These are phyloP conservation scores for Scolanthus callimorphus DNA, from an alignment of 92 coral and sea anemone genomes.

Conservation along the genomic window DNA sequence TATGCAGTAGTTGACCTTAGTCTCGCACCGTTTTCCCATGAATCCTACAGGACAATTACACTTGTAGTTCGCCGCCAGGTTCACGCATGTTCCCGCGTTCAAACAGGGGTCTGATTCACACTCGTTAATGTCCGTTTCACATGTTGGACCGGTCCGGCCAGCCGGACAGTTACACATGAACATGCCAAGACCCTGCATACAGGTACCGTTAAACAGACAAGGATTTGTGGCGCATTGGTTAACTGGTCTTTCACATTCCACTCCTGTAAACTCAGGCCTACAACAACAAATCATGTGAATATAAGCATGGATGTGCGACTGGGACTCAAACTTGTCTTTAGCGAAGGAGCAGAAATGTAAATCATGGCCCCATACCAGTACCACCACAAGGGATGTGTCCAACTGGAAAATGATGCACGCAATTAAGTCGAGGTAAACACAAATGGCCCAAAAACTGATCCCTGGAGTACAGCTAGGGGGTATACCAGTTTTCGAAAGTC, in stretches of 20 bases:
- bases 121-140: conserved; percentile 73
- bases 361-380: too few relatives aligned
- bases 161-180: conserved; percentile 61
- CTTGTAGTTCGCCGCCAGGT: conserved; percentile 33
- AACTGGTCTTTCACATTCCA: conserved; percentile 65
- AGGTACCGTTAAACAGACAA: conserved; percentile 68
- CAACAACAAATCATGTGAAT: not conserved
- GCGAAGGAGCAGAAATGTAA: too few relatives aligned
- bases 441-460: too few relatives aligned
- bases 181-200: conserved; percentile 65
- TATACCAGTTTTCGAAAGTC: too few relatives aligned
- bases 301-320: too few relatives aligned
- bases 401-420: too few relatives aligned
- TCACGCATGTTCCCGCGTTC: conserved; percentile 77
- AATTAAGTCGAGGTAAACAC: too few relatives aligned
- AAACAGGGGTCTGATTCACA: conserved; percentile 90
- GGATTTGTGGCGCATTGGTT: conserved; percentile 57
- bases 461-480: too few relatives aligned
- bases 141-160: conserved; percentile 77
- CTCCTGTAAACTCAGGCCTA: conserved; percentile 84
- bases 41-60: conserved; percentile 75
- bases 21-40: conserved; percentile 66
- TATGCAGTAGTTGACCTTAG: conserved; percentile 67
- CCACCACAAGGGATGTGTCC: too few relatives aligned
- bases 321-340: too few relatives aligned